These are phyloP conservation scores for Sebastolobus alascanus DNA, from an alignment of 2,797 vertebrate genomes.

Conservation along the genomic window DNA sequence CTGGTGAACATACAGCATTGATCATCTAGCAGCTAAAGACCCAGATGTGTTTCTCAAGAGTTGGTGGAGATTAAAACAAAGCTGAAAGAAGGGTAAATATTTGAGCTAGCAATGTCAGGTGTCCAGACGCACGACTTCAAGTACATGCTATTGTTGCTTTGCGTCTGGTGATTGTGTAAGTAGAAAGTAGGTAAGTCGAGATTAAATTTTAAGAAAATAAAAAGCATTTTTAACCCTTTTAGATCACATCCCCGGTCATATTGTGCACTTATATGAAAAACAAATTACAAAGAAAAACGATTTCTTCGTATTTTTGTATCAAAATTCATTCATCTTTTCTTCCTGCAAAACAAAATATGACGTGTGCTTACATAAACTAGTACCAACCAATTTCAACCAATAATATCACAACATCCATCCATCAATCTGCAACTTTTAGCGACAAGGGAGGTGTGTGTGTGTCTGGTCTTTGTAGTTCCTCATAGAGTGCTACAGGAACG, in stretches of 20 bases:
- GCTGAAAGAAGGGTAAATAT: background rate
- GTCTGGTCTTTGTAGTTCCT: too few species aligned
- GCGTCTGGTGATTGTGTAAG: background rate
- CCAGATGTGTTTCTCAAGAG: background rate
- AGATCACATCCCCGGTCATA: rapidly evolving
- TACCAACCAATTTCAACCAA: too few species aligned
- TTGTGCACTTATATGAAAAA: background rate
- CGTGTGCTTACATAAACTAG: too few species aligned
- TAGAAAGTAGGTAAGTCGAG: background rate
- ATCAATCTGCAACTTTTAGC: too few species aligned
- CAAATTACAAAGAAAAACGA: too few species aligned
- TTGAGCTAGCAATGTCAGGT: background rate
- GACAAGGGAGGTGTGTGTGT: too few species aligned
- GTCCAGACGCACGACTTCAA: background rate
- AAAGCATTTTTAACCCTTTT: rapidly evolving
- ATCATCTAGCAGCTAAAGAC: background rate
- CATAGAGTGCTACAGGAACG: too few species aligned
- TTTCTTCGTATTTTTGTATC: too few species aligned
- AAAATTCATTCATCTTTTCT: too few species aligned
- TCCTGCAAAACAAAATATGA: too few species aligned
- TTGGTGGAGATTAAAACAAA: background rate
- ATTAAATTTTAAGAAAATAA: too few species aligned
- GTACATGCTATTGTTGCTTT: background rate
- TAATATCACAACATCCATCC: too few species aligned
- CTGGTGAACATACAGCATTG: background rate